Evolutionary conservation across 2,113 vertebrate genomes (phyloP).

Genomic region (Miniopterus natalensis): DNA sequence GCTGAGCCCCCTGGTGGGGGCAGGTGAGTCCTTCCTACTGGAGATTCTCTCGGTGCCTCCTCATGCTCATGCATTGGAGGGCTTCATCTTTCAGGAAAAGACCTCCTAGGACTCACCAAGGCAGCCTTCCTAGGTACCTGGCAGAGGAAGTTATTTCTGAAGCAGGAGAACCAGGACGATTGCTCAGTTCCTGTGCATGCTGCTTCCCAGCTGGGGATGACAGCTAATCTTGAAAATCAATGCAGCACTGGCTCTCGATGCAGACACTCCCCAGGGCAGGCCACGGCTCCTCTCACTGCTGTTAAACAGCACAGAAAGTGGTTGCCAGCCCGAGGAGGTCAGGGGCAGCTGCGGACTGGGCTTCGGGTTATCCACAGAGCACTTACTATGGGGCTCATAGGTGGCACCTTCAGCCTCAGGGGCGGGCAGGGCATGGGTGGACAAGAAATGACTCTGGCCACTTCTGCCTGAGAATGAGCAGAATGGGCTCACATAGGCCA

Average conservation of each 20-base stretch:
- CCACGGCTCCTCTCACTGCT: constrained; percentile 59
- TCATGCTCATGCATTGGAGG: neutral
- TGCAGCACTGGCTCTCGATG: constrained; percentile 65
- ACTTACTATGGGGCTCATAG: neutral
- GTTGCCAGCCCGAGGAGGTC: constrained; percentile 38
- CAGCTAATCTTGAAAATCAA: constrained; percentile 82
- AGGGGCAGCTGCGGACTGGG: constrained; percentile 43
- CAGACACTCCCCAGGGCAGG: constrained; percentile 76
- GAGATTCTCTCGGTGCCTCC: neutral
- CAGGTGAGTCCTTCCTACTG: neutral
- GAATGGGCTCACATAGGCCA: neutral
- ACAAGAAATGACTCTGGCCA: neutral
- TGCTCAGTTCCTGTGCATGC: constrained; percentile 65
- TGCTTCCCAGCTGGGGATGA: constrained; percentile 79
- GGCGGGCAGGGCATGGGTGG: neutral
- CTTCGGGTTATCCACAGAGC: neutral
- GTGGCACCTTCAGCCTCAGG: neutral
- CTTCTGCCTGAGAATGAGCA: neutral
- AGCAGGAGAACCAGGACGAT: constrained; percentile 70
- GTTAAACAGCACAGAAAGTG: constrained; percentile 63
- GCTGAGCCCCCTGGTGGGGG: neutral
- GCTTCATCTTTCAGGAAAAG: neutral
- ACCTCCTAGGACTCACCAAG: neutral
- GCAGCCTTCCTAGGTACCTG: constrained; percentile 33
- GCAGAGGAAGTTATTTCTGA: constrained; percentile 70